These are phyloP conservation scores for Protobothrops flavoviridis DNA, from an alignment of 2,113 vertebrate species.

Conservation along the genomic window DNA sequence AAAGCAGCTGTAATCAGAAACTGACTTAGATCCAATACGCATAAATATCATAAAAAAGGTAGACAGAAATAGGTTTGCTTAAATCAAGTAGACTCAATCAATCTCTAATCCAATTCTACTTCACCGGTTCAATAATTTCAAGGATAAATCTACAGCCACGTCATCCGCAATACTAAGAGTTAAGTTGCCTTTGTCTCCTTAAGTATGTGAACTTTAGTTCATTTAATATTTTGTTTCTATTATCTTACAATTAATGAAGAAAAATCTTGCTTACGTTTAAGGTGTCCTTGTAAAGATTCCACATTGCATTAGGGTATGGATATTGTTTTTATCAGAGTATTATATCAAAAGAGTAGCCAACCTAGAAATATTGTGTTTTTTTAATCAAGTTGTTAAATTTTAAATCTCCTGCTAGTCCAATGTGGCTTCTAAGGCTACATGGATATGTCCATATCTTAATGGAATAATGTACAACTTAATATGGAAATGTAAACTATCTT, in stretches of 20 bases:
- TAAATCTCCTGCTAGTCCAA: not conserved
- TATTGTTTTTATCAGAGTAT: not conserved
- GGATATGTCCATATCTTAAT: not conserved
- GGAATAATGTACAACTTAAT: not conserved
- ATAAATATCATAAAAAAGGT: not conserved
- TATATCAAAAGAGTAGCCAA: not conserved
- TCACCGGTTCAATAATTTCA: not conserved
- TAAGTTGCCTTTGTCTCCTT: not conserved
- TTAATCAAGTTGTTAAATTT: not conserved
- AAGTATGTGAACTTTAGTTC: not conserved
- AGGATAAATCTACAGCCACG: not conserved
- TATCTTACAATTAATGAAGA: not conserved
- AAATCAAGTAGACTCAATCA: slow-evolving; percentile 9
- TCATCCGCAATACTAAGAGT: not conserved
- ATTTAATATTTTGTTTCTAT: not conserved
- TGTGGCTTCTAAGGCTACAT: not conserved
- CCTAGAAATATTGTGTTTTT: not conserved
- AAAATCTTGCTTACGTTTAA: not conserved
- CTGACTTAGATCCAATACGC: not conserved
- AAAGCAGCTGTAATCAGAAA: not conserved
- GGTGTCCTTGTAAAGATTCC: not conserved
- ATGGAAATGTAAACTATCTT: not conserved
- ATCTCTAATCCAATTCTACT: slow-evolving; percentile 1
- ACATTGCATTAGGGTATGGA: not conserved
- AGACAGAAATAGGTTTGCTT: not conserved